Conservation (phyloP, 2,113 vertebrate species). For the Percopsis transmontana region DNA sequence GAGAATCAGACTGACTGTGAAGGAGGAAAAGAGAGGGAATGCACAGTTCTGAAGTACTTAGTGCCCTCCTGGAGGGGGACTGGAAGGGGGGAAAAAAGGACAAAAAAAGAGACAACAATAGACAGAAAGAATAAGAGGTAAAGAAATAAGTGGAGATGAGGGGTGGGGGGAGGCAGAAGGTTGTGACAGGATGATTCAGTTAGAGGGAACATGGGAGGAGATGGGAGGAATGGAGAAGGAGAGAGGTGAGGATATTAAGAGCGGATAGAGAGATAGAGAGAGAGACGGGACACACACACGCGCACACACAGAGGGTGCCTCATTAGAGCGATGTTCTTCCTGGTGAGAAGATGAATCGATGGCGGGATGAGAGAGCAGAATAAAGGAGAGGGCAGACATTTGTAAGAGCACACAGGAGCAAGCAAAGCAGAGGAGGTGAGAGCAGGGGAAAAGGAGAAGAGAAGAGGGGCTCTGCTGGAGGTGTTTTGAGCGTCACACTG, state of each 20-base stretch:
- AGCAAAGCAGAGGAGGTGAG: background rate
- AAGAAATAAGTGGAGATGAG: background rate
- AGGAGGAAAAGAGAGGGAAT: no score
- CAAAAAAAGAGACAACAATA: no score
- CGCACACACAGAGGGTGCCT: background rate
- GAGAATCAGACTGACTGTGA: no score
- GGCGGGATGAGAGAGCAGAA: background rate
- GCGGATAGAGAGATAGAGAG: background rate
- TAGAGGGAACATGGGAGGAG: background rate
- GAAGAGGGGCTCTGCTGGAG: background rate
- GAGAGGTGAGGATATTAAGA: background rate
- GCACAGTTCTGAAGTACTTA: no score
- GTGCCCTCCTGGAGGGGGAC: no score
- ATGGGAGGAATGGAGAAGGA: background rate
- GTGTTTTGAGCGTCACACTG: background rate
- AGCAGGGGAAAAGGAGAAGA: background rate
- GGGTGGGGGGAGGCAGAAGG: background rate
- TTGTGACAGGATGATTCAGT: background rate
- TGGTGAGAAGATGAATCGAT: background rate
- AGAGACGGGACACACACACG: background rate
- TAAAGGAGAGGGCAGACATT: background rate
- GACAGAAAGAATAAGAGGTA: background rate
- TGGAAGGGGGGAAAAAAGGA: no score
- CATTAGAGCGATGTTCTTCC: background rate
- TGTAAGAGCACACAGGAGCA: background rate